Evolutionary conservation across 2,888 invertebrate species (phyloP), one percentile per base, ranked within the genome.

Genomic region (Dynastes hyllus): DNA sequence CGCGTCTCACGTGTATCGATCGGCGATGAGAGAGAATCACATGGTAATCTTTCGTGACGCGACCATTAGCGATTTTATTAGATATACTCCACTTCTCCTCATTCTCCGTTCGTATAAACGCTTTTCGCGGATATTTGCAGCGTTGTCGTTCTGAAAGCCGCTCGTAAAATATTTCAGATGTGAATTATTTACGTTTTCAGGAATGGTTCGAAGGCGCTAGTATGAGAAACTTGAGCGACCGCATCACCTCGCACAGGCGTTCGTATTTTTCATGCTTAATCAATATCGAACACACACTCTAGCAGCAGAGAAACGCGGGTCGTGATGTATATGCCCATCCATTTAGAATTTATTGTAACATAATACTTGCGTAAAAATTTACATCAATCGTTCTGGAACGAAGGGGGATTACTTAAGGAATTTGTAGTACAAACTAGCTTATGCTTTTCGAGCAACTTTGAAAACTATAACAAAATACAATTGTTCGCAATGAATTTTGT

Each of bases 111-210:
- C 29, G 40, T 65, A 76, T 66, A 53, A 67, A 67, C 67, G 76
- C 37, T 76, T 45, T 53, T 55, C 51, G n/a, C 50, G 53, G 76
- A 77, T 53, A 53, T 50, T 55, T 51, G 45, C 55, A n/a, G 37
- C 67, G 40, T 77, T 37, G 51, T 77, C 66, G 37, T 40, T 55
- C 16, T 77, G 76, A 77, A 77, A 67, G 53, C 55, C 53, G 66
- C 50, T 16, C 76, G 53, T 67, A 67, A 77, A 55, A 55, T 67
- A 77, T 63, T 67, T 67, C 76, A n/a, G 76, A 77, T 66, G 67
- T 53, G 76, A 77, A 77, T 77, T 77, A 77, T 77, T 77, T 55
- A 66, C 76, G 29, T 77, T 77, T 77, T 40, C 32, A 55, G 32
- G 32, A 76, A 76, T 76, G 65, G 75, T 75, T 73, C 45, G 45